A percentile compares a stretch with the other conserved stretches of the same genome.
Evolutionary conservation across 2,113 vertebrate species (phyloP).

Genomic region (Telmatochromis bifrenatus): DNA sequence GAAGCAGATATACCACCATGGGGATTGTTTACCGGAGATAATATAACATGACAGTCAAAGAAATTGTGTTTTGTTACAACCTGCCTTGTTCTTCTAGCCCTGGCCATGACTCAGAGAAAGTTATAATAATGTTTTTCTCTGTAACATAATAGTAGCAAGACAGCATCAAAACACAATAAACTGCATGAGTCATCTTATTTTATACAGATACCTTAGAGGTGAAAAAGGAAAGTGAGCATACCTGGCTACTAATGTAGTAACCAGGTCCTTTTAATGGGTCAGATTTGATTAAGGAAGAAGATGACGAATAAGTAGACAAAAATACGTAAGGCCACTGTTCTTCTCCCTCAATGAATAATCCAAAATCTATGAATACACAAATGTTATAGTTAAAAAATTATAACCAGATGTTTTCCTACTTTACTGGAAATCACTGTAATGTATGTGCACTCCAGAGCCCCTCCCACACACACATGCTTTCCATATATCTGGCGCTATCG

Average conservation of each 20-base stretch:
- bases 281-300: neutral
- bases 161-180: neutral
- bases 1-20: neutral
- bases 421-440: neutral
- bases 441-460: neutral
- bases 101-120: neutral
- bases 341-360: neutral
- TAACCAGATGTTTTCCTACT: neutral
- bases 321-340: neutral
- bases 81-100: neutral
- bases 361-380: neutral
- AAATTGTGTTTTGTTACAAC: constrained; percentile 4
- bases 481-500: neutral
- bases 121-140: neutral
- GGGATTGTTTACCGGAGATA: constrained; percentile 5
- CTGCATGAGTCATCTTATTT: neutral
- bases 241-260: neutral
- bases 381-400: neutral
- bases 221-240: neutral
- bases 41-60: constrained; percentile 3
- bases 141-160: neutral
- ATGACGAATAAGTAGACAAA: neutral
- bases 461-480: neutral
- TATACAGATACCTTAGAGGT: neutral
- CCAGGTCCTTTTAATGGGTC: neutral